Evolutionary conservation across 2,113 vertebrate species (phyloP), one percentile per base, ranked within the genome.

Genomic region (Gavialis gangeticus): DNA sequence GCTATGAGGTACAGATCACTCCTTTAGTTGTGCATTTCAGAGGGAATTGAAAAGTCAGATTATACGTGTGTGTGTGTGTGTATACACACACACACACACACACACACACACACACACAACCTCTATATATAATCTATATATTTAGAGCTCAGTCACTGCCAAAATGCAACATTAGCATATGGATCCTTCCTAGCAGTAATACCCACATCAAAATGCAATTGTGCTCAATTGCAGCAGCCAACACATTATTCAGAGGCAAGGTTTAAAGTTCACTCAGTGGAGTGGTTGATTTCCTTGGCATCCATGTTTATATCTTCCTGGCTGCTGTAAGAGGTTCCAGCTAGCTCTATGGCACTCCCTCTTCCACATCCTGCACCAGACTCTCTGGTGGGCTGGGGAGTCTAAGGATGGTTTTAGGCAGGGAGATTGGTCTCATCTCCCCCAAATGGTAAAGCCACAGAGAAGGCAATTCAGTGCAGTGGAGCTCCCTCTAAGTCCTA

Each of bases 351-450:
- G 91, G 57, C 92, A 90, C 84, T 37, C n/a, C 22, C 30, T 71
- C 22, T 71, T 6, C 30, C 30, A 37, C 18, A 12, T 12, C 30
- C 22, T 12, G 30, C 12, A 22, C 34, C 46, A 46, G 46, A 85
- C 37, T 87, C 94, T 94, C 63, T 90, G 90, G 6, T 88, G 90
- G 86, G 76, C 76, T 94, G 71, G 76, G 92, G 46, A 46, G 46
- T 46, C 46, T 46, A 46, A 96, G 82, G 82, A 96, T 95, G 25
- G 90, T 93, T 89, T 94, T 94, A 57, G 64, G 90, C 87, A 79
- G 25, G 0, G 92, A 78, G 87, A 95, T 86, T 94, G 87, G 6
- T 86, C 87, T 89, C 92, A 91, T 30, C 54, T 94, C 82, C 84
- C 18, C 57, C 2, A 85, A 95, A 91, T 60, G 73, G 82, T 96